phyloP scores from a whole-genome alignment of 2,797 vertebrate genomes.

The Esox masquinongy region DNA sequence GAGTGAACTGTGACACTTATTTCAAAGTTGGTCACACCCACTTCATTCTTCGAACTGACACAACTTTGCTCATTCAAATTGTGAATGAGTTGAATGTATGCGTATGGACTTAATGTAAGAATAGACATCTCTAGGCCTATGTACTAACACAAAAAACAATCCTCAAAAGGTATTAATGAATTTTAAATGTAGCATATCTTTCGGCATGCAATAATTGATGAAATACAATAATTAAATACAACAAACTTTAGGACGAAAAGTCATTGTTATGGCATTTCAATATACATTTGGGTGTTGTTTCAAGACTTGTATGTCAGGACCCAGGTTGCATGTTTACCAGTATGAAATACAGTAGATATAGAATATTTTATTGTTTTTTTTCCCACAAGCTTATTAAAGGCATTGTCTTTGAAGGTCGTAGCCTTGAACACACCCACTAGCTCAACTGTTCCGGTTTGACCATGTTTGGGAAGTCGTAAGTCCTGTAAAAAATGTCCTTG shows the following conservation, averaged over 20 bases:
- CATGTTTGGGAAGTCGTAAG: background rate
- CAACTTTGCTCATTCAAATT: conserved; percentile 29
- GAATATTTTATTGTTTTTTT: conserved; percentile 55
- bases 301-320: conserved; percentile 33
- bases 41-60: conserved; percentile 20
- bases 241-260: background rate
- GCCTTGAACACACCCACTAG: conserved; percentile 18
- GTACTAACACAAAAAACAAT: background rate
- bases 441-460: conserved; percentile 39
- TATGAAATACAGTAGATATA: conserved; percentile 23
- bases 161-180: background rate
- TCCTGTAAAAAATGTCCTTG: background rate
- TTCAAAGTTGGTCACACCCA: conserved; percentile 58
- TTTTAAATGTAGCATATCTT: background rate
- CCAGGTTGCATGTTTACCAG: conserved; percentile 41
- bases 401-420: conserved; percentile 43
- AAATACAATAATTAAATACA: background rate
- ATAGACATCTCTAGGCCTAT: background rate
- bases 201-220: background rate
- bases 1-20: conserved; percentile 45
- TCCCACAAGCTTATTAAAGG: conserved; percentile 51
- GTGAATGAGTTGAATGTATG: conserved; percentile 39
- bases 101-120: background rate
- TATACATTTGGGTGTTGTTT: background rate
- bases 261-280: background rate